Percentiles rank a stretch among this genome's conserved stretches.
These are phyloP conservation scores for Drosophila pseudoananassae DNA, from an alignment of 1,140 invertebrate genomes.

Conservation along the genomic window DNA sequence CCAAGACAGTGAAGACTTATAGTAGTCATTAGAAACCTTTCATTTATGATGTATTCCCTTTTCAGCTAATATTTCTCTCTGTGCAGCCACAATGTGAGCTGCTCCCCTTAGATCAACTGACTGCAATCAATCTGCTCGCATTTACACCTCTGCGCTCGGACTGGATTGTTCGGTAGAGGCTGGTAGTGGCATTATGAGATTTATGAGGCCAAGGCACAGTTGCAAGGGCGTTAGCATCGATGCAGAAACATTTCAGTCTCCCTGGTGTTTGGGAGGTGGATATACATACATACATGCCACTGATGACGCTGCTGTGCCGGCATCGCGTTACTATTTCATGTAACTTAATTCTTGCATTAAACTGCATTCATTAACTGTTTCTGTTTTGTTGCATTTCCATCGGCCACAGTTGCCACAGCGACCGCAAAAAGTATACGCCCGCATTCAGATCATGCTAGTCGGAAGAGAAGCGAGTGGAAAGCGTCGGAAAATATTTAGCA, in stretches of 20 bases:
- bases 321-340: slow-evolving; percentile 70
- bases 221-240: slow-evolving; percentile 75
- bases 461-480: slow-evolving; percentile 20
- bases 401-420: slow-evolving; percentile 40
- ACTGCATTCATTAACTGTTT: slow-evolving; percentile 76
- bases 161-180: slow-evolving; percentile 9
- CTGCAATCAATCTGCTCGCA: slow-evolving; percentile 71
- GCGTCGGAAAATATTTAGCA: slow-evolving; percentile 55
- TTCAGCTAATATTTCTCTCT: not conserved
- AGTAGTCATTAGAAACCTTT: not conserved
- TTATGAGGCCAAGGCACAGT: slow-evolving; percentile 78
- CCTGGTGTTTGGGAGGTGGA: slow-evolving; percentile 52
- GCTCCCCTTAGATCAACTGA: slow-evolving; percentile 53
- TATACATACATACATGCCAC: slow-evolving; percentile 2
- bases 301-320: slow-evolving; percentile 37
- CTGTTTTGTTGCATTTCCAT: slow-evolving; percentile 23
- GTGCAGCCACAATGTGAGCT: slow-evolving; percentile 11
- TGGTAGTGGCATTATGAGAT: slow-evolving; percentile 9
- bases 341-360: slow-evolving; percentile 81
- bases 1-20: too few species aligned
- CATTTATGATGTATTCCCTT: not conserved
- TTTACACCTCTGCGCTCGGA: slow-evolving; percentile 63
- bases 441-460: not conserved
- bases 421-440: slow-evolving; percentile 40
- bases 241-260: slow-evolving; percentile 63